Percentiles rank a stretch among this genome's conserved stretches.
phyloP scores from a whole-genome alignment of 1,140 invertebrate species.

The Plectrocnemia conspersa region DNA sequence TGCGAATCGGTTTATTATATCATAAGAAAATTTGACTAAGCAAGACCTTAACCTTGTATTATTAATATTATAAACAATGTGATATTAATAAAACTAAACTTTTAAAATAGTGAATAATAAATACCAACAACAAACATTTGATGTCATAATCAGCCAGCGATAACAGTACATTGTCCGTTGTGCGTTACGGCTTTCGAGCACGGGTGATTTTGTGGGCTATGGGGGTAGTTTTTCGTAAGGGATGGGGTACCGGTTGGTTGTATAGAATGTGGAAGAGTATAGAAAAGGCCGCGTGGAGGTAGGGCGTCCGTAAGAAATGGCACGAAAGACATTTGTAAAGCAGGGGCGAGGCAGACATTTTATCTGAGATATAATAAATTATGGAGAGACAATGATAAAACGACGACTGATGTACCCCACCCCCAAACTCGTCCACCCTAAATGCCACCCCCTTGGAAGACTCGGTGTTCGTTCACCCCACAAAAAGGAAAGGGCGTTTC shows the following conservation, averaged over 20 bases:
- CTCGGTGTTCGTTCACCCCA: too few relatives aligned
- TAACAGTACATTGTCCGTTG: constrained; percentile 9
- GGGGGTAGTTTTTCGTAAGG: not conserved
- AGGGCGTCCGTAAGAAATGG: constrained; percentile 22
- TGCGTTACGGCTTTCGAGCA: constrained; percentile 13
- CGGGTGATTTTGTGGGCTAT: not conserved
- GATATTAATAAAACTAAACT: too few relatives aligned
- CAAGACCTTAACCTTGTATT: too few relatives aligned
- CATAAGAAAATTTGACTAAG: too few relatives aligned
- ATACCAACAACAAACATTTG: not conserved
- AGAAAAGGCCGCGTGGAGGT: constrained; percentile 18
- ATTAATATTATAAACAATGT: too few relatives aligned
- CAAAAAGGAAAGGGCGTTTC: too few relatives aligned
- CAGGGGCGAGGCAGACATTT: constrained; percentile 30
- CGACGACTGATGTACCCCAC: constrained; percentile 27
- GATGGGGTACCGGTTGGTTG: too few relatives aligned
- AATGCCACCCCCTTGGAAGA: too few relatives aligned
- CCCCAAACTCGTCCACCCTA: not conserved
- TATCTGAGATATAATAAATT: constrained; percentile 32
- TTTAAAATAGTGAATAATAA: too few relatives aligned
- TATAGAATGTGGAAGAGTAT: constrained; percentile 25
- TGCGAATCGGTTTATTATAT: too few relatives aligned
- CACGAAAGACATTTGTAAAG: constrained; percentile 33
- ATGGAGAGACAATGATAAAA: constrained; percentile 33
- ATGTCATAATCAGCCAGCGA: not conserved